Evolutionary conservation across 2,797 vertebrate species (phyloP), one percentile per base, ranked within the genome.

Genomic region (Ambastaia sidthimunki): DNA sequence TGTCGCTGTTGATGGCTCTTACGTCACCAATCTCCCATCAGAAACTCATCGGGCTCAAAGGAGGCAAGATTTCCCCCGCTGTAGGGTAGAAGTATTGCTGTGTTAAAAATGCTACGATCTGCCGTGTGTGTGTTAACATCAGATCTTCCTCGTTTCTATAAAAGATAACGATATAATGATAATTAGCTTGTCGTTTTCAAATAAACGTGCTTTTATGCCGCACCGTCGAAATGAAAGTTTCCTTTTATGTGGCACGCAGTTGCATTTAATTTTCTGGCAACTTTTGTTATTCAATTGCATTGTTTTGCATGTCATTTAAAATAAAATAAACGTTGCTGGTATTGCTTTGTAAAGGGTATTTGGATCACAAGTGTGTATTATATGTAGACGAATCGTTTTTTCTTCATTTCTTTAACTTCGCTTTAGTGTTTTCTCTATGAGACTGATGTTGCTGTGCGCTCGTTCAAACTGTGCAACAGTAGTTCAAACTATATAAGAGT

Each of bases 1-100:
- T 86, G 86, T 85, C 87, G 84, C 88, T 81, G 72, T 78, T 87
- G 83, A 88, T 85, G 82, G 78, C 68, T 89, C 83, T 86, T 91
- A 92, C 92, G 92, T 94, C 95, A 92, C 91, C 86, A 67, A 90
- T 84, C 90, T 89, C 90, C 89, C 91, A 90, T 88, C 80, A 85
- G 52, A 82, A 89, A 89, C 87, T 86, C 71, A 55, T 65, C 85
- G 81, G 80, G 88, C 80, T 68, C 72, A 66, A 74, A 78, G 78
- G 59, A 70, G 65, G 48, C 67, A 68, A 82, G 78, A 70, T 63
- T 63, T 52, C 76, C 68, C 75, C 50, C 62, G 47, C 62, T 62
- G 71, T 37, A 69, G 68, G 31, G 71, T 34, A 65, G 28, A 25
- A 75, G 71, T 25, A 79, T 68, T 55, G 57, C 63, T 15, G 34